A percentile compares a stretch with the other conserved stretches of the same genome.
Conservation (phyloP, 92 coral and sea anemone species). For the Bergia puertoricense region DNA sequence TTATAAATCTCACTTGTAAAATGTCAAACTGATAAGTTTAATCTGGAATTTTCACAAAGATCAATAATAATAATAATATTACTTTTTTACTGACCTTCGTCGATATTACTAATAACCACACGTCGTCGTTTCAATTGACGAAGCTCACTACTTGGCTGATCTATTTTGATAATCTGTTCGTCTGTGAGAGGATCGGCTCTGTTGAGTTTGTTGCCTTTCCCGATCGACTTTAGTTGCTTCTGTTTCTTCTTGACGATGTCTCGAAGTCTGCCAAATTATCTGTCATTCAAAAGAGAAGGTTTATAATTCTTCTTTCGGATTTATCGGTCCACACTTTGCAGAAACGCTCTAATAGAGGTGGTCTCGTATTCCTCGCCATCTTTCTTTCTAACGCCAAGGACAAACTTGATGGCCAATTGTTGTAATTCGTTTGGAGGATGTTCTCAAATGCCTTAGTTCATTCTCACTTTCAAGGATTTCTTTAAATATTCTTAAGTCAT, state of each 20-base stretch:
- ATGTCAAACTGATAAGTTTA: too few species aligned
- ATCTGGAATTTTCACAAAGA: too few species aligned
- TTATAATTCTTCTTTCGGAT: conserved; percentile 53
- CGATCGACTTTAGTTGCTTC: conserved; percentile 43
- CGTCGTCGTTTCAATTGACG: conserved; percentile 31
- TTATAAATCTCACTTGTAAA: too few species aligned
- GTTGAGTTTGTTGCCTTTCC: conserved; percentile 63
- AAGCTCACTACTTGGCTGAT: conserved; percentile 48
- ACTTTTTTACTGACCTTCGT: too few species aligned
- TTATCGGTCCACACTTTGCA: conserved; percentile 59
- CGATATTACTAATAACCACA: too few species aligned
- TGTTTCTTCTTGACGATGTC: conserved; percentile 56
- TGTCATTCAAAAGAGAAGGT: conserved; percentile 53
- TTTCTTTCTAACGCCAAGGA: conserved; percentile 40
- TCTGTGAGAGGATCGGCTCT: conserved; percentile 43
- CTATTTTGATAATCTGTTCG: conserved; percentile 40
- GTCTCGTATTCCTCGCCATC: conserved; percentile 59
- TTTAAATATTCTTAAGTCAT: background rate
- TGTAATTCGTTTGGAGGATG: background rate
- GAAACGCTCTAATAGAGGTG: conserved; percentile 57
- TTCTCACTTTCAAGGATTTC: too few species aligned
- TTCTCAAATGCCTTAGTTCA: background rate
- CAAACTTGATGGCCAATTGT: conserved; percentile 21
- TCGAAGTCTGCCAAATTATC: conserved; percentile 44
- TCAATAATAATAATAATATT: too few species aligned